Evolutionary conservation across 2,888 invertebrate species (phyloP).

Genomic region (Pristionchus maxplancki): DNA sequence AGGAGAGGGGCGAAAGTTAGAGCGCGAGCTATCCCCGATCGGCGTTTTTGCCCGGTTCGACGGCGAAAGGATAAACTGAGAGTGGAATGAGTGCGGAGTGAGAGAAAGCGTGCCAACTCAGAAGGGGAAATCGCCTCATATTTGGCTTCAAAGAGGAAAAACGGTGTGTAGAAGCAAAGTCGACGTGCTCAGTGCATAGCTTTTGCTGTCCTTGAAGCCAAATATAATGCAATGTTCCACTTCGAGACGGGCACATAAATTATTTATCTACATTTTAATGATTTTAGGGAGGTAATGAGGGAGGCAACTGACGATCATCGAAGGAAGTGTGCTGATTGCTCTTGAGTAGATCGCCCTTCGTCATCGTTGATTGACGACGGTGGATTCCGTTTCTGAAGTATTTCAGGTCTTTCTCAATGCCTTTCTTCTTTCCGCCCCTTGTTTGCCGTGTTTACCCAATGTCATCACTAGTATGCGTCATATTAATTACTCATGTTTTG

Average conservation of each 20-base stretch:
- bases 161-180: not conserved
- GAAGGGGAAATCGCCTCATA: not conserved
- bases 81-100: not conserved
- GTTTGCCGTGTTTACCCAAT: no score
- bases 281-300: no score
- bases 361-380: not conserved
- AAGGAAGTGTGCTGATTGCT: constrained; percentile 51
- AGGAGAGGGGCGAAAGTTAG: not conserved
- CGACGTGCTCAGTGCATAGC: not conserved
- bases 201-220: not conserved
- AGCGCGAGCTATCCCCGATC: not conserved
- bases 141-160: not conserved
- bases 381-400: not conserved
- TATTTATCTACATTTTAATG: no score
- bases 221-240: not conserved
- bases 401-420: not conserved
- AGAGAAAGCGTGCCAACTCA: not conserved
- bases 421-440: not conserved
- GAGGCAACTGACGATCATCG: constrained; percentile 47
- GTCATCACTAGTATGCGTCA: no score
- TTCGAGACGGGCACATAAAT: not conserved
- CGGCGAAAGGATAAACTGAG: not conserved
- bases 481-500: not conserved
- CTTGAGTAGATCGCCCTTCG: constrained; percentile 24
- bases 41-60: constrained; percentile 8